Evolutionary conservation across 2,888 invertebrate species (phyloP).

Genomic region (Stenoptilia bipunctidactyla): DNA sequence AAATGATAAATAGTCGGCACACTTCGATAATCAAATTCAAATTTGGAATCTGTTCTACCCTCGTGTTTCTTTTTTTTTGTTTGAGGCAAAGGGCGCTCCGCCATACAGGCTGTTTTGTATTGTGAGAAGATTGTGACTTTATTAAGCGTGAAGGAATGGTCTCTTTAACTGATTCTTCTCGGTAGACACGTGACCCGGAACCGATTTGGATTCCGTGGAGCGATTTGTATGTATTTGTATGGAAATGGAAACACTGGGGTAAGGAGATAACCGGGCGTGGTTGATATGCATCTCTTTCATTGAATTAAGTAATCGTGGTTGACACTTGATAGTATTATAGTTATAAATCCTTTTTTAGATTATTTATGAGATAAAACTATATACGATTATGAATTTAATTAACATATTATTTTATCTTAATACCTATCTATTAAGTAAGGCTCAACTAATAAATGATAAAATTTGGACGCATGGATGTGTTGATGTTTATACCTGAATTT

Average conservation of each 20-base stretch:
- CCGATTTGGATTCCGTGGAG: slow-evolving; percentile 54
- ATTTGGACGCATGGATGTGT: too few relatives aligned
- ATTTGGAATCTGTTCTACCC: slow-evolving; percentile 69
- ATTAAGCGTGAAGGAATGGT: slow-evolving; percentile 65
- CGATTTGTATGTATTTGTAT: slow-evolving; percentile 62
- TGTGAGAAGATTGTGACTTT: slow-evolving; percentile 68
- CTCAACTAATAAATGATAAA: too few relatives aligned
- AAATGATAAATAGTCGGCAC: slow-evolving; percentile 69
- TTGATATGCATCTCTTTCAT: slow-evolving; percentile 57
- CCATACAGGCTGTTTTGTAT: slow-evolving; percentile 48
- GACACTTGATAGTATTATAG: neutral
- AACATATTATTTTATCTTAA: too few relatives aligned
- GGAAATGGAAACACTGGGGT: slow-evolving; percentile 55
- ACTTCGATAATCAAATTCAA: slow-evolving; percentile 72
- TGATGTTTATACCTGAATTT: too few relatives aligned
- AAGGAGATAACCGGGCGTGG: slow-evolving; percentile 56
- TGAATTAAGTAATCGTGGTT: slow-evolving; percentile 56
- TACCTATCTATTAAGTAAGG: too few relatives aligned
- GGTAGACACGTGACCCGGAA: slow-evolving; percentile 74
- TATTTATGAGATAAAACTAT: too few relatives aligned
- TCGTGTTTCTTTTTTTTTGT: slow-evolving; percentile 32
- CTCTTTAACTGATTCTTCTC: slow-evolving; percentile 70
- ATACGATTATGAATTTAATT: too few relatives aligned
- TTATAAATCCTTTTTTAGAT: too few relatives aligned
- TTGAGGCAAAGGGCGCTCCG: slow-evolving; percentile 33